Evolutionary conservation across 2,113 vertebrate species (phyloP), one percentile per base, ranked within the genome.

Genomic region (Phrynosoma platyrhinos): DNA sequence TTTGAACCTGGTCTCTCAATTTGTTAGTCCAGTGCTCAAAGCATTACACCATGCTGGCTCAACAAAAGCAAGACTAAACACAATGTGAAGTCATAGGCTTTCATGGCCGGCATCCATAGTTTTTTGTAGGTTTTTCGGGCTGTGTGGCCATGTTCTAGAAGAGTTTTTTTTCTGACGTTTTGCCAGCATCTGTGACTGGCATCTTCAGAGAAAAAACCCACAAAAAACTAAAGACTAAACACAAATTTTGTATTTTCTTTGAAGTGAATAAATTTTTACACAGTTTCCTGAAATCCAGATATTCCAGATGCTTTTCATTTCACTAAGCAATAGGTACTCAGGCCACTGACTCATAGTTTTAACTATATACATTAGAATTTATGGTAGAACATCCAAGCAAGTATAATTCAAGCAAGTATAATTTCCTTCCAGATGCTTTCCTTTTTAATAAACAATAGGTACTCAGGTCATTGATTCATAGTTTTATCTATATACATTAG

Each of bases 341-440:
- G 36, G 62, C 18, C 13, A 40, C 9, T 12, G 85, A 30, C 74
- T 86, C 64, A 52, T 32, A 78, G 40, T n/a, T 27, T 84, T 75
- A 84, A 23, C 30, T 72, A 36, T 0, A 0, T 32, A 87, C 14
- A 55, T 42, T 1, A 5, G 42, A 36, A 40, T 86, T 55, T 81
- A 62, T 62, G 81, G 32, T 82, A 66, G 40, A 36, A 53, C 47
- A 69, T 85, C 68, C 62, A 88, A 88, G 87, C 8, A 88, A 83
- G 32, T 69, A 83, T 32, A 71, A 69, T 55, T 55, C 62, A 88
- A 88, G 87, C 8, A 88, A 83, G 32, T 69, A 83, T 32, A 71
- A 69, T 30, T 71, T 71, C n/a, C 3, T 78, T 58, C 83, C 10
- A 85, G 36, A 9, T 90, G 30, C 58, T 92, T 93, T 84, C 53